A percentile compares a stretch with the other conserved stretches of the same genome.
Evolutionary conservation across 2,888 invertebrate species (phyloP).

Genomic region (Acanthosepion esculentum): DNA sequence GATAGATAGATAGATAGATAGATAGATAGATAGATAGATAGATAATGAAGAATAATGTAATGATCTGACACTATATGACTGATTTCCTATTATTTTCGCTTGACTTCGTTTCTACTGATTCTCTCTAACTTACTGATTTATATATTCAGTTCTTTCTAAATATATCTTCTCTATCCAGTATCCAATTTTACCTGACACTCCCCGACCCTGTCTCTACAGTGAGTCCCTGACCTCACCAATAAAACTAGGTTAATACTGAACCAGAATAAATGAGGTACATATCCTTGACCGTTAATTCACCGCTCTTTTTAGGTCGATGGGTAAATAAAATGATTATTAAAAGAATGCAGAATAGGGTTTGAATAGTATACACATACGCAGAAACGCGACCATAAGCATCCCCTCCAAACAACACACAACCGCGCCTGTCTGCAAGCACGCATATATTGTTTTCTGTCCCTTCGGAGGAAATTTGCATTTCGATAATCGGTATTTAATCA

Average conservation of each 20-base stretch:
- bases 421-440: not conserved
- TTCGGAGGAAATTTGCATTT: not conserved
- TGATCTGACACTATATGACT: too few species aligned
- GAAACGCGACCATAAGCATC: not conserved
- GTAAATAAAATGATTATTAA: not conserved
- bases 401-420: not conserved
- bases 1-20: constrained; percentile 21
- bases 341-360: not conserved
- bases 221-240: not conserved
- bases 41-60: too few species aligned
- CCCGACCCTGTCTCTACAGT: not conserved
- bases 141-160: too few species aligned
- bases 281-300: constrained; percentile 23
- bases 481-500: not conserved
- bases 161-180: not conserved
- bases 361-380: too few species aligned
- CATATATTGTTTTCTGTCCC: not conserved
- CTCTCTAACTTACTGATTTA: too few species aligned
- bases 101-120: too few species aligned
- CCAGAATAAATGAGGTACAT: not conserved
- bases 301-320: not conserved
- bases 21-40: constrained; percentile 33
- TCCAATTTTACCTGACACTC: not conserved
- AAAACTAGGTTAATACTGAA: not conserved
- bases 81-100: too few species aligned